Percentiles rank a stretch among this genome's conserved stretches.
Conservation (phyloP, 2,888 invertebrate genomes). For the Acanthococcus lagerstroemiae region DNA sequence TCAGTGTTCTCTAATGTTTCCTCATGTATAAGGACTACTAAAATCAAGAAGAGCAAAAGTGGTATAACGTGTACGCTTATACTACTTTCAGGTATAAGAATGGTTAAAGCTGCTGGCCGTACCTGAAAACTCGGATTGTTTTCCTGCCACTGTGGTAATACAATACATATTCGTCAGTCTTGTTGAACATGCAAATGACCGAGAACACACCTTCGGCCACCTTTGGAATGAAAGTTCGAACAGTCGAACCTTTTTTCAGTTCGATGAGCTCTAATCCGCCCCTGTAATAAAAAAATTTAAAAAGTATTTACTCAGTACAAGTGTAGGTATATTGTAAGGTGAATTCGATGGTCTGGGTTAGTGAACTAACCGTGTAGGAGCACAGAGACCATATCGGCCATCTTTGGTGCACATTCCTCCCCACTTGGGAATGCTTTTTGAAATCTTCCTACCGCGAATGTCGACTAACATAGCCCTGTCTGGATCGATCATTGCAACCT, state of each 20-base stretch:
- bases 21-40: too few relatives aligned
- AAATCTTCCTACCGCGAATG: slow-evolving; percentile 73
- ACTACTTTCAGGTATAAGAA: too few relatives aligned
- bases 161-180: slow-evolving; percentile 86
- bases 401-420: slow-evolving; percentile 78
- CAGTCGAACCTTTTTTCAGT: slow-evolving; percentile 75
- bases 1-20: too few relatives aligned
- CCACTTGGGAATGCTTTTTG: slow-evolving; percentile 85
- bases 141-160: slow-evolving; percentile 95
- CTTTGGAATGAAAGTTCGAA: slow-evolving; percentile 82
- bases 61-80: too few relatives aligned
- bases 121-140: slow-evolving; percentile 85
- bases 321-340: too few relatives aligned
- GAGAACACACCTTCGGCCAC: slow-evolving; percentile 96
- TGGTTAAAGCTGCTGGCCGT: too few relatives aligned
- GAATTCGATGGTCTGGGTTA: not conserved
- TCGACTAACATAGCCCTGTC: slow-evolving; percentile 87
- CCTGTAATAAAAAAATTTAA: slow-evolving; percentile 42
- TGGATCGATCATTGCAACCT: slow-evolving; percentile 77
- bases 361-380: slow-evolving; percentile 57
- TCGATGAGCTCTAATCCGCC: slow-evolving; percentile 91
- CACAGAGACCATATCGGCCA: slow-evolving; percentile 83
- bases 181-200: slow-evolving; percentile 87
- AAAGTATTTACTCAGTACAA: not conserved
- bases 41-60: too few relatives aligned